Conservation (phyloP, 2,797 vertebrate species). For the Girardinus metallicus region DNA sequence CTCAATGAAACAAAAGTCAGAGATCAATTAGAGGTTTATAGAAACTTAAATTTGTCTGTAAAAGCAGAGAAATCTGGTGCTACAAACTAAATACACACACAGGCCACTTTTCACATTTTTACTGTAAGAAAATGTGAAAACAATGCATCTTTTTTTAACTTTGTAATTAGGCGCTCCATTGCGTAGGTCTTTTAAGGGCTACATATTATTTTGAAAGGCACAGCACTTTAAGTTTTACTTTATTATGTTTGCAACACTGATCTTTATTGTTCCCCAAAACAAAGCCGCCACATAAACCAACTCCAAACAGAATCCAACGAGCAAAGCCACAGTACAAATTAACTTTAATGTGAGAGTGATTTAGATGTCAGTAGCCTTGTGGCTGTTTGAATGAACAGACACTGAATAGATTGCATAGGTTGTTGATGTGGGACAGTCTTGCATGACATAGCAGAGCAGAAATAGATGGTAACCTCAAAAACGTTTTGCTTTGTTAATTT, state of each 20-base stretch:
- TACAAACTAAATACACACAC: neutral
- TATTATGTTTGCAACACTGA: neutral
- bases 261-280: conserved; percentile 1
- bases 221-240: neutral
- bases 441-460: conserved; percentile 52
- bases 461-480: conserved; percentile 39
- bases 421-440: conserved; percentile 67
- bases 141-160: neutral
- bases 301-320: conserved; percentile 30
- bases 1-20: neutral
- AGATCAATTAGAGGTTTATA: neutral
- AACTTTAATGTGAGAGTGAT: conserved; percentile 71
- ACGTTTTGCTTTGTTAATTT: conserved; percentile 28
- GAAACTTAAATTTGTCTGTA: neutral
- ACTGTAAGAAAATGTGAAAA: neutral
- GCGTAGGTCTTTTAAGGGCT: neutral
- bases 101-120: neutral
- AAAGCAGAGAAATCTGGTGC: neutral
- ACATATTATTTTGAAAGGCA: neutral
- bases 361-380: conserved; percentile 54
- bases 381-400: conserved; percentile 58
- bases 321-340: conserved; percentile 65
- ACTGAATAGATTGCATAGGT: conserved; percentile 76
- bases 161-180: neutral
- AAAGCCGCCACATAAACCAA: neutral